Percentiles rank a stretch among this genome's conserved stretches.
phyloP scores from a whole-genome alignment of 1,140 invertebrate genomes.

The Orussus abietinus region DNA sequence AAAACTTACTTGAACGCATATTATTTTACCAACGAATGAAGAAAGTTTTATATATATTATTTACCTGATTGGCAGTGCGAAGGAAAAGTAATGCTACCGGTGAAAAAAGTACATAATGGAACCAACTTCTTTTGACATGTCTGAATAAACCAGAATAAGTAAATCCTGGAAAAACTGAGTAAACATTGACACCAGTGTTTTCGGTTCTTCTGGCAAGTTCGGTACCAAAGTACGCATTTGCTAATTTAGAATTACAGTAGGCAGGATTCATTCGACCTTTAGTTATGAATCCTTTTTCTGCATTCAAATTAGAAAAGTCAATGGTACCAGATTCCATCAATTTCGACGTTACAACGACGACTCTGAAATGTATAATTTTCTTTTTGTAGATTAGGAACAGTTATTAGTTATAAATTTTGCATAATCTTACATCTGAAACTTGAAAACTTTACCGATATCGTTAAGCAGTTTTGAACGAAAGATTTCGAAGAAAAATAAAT shows the following conservation, averaged over 20 bases:
- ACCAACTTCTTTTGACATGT: conserved; percentile 64
- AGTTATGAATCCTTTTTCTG: conserved; percentile 53
- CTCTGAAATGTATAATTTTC: conserved; percentile 37
- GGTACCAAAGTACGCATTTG: conserved; percentile 67
- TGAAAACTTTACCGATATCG: conserved; percentile 10
- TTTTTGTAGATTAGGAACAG: conserved; percentile 7
- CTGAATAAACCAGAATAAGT: conserved; percentile 75
- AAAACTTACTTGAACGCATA: conserved; percentile 9
- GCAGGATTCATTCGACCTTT: conserved; percentile 60
- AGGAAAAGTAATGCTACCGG: conserved; percentile 69
- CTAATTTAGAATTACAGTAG: conserved; percentile 79
- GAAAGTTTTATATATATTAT: conserved; percentile 18
- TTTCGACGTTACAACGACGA: conserved; percentile 58
- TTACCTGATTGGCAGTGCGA: conserved; percentile 69
- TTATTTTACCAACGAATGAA: conserved; percentile 6
- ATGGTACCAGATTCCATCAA: conserved; percentile 63
- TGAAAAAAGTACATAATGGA: conserved; percentile 66
- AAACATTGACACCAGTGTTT: conserved; percentile 64
- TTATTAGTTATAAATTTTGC: neutral
- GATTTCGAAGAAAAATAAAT: conserved; percentile 10
- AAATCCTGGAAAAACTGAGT: conserved; percentile 80
- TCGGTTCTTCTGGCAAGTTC: conserved; percentile 60
- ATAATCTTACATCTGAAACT: conserved; percentile 3
- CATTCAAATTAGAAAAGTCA: conserved; percentile 70
- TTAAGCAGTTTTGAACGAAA: conserved; percentile 1